Conservation (phyloP, 1,140 invertebrate genomes). For the Drosophila guanche region DNA sequence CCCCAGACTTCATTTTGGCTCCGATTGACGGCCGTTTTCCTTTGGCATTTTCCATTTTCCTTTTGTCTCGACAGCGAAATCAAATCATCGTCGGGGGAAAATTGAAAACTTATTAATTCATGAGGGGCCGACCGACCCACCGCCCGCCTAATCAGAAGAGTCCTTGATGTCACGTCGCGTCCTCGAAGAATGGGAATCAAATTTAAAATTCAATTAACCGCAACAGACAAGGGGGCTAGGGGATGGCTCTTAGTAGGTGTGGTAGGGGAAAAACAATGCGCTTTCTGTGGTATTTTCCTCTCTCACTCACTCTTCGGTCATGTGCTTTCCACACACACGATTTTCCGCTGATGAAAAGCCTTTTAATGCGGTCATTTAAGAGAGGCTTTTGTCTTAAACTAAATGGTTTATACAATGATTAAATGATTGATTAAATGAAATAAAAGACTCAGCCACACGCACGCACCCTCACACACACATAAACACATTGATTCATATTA, state of each 20-base stretch:
- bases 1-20: slow-evolving; percentile 32
- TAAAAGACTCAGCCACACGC: slow-evolving; percentile 49
- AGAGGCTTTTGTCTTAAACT: slow-evolving; percentile 63
- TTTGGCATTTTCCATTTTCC: slow-evolving; percentile 9
- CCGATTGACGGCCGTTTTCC: slow-evolving; percentile 19
- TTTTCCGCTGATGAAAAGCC: slow-evolving; percentile 48
- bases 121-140: slow-evolving; percentile 42
- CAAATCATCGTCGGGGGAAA: slow-evolving; percentile 71
- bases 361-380: slow-evolving; percentile 34
- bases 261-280: too few species aligned
- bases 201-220: slow-evolving; percentile 81
- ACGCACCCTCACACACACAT: slow-evolving; percentile 10
- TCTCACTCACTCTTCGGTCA: slow-evolving; percentile 10
- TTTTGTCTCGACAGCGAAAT: slow-evolving; percentile 44
- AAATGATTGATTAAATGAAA: slow-evolving; percentile 73
- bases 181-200: not conserved
- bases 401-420: slow-evolving; percentile 34
- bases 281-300: not conserved
- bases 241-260: not conserved
- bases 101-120: slow-evolving; percentile 81
- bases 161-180: slow-evolving; percentile 1
- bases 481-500: not conserved
- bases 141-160: slow-evolving; percentile 54
- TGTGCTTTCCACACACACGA: slow-evolving; percentile 13
- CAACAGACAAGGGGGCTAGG: slow-evolving; percentile 17